Conservation (phyloP, 30 jellyfish, hydroid and myxozoan genomes). For the Turritopsis dohrnii region DNA sequence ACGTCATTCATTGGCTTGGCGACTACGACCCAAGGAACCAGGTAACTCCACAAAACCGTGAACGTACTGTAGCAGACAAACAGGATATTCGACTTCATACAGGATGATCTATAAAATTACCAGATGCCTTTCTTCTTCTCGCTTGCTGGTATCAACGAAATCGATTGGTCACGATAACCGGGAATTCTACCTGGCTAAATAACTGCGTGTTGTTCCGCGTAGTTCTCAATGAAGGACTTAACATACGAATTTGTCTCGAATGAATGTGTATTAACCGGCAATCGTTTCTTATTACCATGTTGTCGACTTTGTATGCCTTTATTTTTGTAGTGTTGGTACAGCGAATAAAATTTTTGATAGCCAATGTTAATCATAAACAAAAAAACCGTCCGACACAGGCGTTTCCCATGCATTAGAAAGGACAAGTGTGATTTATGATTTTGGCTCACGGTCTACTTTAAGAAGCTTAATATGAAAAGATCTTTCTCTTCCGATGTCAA, state of each 20-base stretch:
- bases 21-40: too few relatives aligned
- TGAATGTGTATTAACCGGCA: too few relatives aligned
- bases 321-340: neutral
- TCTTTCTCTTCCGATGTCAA: too few relatives aligned
- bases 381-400: neutral
- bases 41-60: too few relatives aligned
- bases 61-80: too few relatives aligned
- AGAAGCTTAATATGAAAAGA: too few relatives aligned
- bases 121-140: neutral
- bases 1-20: too few relatives aligned
- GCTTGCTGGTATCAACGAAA: neutral
- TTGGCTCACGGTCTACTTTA: too few relatives aligned
- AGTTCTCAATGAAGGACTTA: neutral
- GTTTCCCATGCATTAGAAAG: neutral
- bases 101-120: neutral
- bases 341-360: neutral
- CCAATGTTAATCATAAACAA: neutral
- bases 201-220: neutral
- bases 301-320: too few relatives aligned
- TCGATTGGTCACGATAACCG: neutral
- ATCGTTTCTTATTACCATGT: too few relatives aligned
- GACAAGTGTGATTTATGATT: too few relatives aligned
- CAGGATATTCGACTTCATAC: neutral
- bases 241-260: neutral
- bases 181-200: neutral